Conservation (phyloP, 2,113 vertebrate genomes). For the Neolamprologus fasciatus region DNA sequence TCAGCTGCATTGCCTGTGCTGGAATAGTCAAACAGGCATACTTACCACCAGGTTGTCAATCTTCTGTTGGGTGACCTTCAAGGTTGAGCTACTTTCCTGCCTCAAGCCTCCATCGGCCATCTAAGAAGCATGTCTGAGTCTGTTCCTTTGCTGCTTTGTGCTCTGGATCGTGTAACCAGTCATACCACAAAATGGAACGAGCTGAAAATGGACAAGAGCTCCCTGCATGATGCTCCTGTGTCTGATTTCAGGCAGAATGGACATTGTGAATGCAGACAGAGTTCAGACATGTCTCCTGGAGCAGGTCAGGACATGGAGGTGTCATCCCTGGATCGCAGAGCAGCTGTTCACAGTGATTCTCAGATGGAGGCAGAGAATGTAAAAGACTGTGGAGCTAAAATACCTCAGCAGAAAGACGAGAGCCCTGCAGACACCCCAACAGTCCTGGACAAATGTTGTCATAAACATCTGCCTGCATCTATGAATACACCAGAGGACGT, state of each 20-base stretch:
- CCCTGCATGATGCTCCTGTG: neutral
- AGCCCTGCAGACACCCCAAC: neutral
- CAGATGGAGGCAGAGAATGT: neutral
- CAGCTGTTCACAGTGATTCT: neutral
- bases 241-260: neutral
- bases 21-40: neutral
- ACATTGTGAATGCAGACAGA: neutral
- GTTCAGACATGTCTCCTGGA: neutral
- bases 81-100: neutral
- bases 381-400: neutral
- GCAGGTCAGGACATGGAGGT: neutral
- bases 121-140: conserved; percentile 29
- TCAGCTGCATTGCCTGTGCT: neutral
- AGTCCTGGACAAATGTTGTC: neutral
- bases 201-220: neutral
- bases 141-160: neutral
- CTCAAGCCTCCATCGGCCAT: neutral
- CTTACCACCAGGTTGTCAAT: neutral
- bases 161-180: neutral
- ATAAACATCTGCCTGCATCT: neutral
- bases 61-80: neutral
- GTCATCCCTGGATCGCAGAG: neutral
- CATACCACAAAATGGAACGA: neutral
- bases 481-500: conserved; percentile 14
- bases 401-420: neutral